These are phyloP conservation scores for Eulemur coronatus DNA, from an alignment of 2,797 vertebrate genomes.

Conservation along the genomic window DNA sequence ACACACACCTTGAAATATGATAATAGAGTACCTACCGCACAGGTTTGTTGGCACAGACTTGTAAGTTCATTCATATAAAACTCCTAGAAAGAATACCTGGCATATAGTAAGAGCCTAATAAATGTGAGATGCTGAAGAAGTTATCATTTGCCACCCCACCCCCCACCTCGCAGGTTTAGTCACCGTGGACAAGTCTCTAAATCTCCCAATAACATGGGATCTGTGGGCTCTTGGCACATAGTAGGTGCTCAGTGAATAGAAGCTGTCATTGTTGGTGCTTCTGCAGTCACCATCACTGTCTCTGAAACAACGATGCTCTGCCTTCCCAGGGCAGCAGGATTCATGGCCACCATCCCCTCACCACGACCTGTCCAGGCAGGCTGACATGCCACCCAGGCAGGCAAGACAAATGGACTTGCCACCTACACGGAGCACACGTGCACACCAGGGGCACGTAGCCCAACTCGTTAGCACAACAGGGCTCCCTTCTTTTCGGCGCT, in stretches of 20 bases:
- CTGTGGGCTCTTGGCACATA: neutral
- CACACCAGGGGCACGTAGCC: slow-evolving; percentile 47
- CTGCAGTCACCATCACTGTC: neutral
- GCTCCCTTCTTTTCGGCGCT: slow-evolving; percentile 61
- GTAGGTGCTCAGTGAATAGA: neutral
- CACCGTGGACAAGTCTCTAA: neutral
- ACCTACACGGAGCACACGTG: slow-evolving; percentile 46
- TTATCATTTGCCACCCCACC: neutral
- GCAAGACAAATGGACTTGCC: slow-evolving; percentile 76
- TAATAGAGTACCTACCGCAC: neutral
- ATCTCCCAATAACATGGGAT: neutral
- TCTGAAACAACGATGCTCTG: neutral
- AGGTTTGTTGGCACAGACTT: neutral
- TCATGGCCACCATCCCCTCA: neutral
- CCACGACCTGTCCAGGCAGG: slow-evolving; percentile 47
- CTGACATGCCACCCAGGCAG: slow-evolving; percentile 70
- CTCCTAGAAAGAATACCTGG: neutral
- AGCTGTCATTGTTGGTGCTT: neutral
- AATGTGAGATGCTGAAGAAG: neutral
- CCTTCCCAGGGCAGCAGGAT: neutral
- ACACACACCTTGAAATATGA: neutral
- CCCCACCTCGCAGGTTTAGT: neutral
- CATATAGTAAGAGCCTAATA: neutral
- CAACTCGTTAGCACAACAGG: slow-evolving; percentile 53
- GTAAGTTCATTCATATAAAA: neutral